phyloP scores from a whole-genome alignment of 2,888 invertebrate species.

The Emesis russula region DNA sequence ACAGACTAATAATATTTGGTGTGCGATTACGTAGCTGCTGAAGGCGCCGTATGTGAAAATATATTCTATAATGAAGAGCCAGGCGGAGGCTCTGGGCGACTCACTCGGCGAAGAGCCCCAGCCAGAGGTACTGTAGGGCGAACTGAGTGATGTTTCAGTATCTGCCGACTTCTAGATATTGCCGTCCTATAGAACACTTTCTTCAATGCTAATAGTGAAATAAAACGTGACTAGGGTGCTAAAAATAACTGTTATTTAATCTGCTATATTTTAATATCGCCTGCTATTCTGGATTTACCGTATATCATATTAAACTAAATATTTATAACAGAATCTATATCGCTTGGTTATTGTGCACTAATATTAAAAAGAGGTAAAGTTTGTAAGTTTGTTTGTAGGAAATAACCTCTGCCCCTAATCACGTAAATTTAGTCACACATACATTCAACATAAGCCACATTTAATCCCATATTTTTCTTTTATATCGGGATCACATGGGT shows the following conservation, averaged over 20 bases:
- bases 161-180: slow-evolving; percentile 23
- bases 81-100: slow-evolving; percentile 97
- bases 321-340: too few relatives aligned
- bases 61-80: slow-evolving; percentile 99
- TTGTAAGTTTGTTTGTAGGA: too few relatives aligned
- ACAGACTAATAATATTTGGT: slow-evolving; percentile 51
- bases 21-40: slow-evolving; percentile 97
- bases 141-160: slow-evolving; percentile 36
- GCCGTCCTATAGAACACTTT: slow-evolving; percentile 10
- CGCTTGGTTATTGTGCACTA: too few relatives aligned
- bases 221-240: neutral
- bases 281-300: too few relatives aligned
- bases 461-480: too few relatives aligned
- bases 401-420: too few relatives aligned
- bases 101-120: slow-evolving; percentile 95
- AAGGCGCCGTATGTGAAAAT: slow-evolving; percentile 99
- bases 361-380: too few relatives aligned
- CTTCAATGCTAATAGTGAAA: slow-evolving; percentile 1
- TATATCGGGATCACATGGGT: too few relatives aligned
- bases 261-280: neutral
- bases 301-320: too few relatives aligned
- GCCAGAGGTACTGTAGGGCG: slow-evolving; percentile 92
- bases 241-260: neutral
- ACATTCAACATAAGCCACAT: too few relatives aligned
- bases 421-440: too few relatives aligned